Base-by-base conservation (phyloP, 2,113 vertebrate species). In the Ellobius talpinus region DNA sequence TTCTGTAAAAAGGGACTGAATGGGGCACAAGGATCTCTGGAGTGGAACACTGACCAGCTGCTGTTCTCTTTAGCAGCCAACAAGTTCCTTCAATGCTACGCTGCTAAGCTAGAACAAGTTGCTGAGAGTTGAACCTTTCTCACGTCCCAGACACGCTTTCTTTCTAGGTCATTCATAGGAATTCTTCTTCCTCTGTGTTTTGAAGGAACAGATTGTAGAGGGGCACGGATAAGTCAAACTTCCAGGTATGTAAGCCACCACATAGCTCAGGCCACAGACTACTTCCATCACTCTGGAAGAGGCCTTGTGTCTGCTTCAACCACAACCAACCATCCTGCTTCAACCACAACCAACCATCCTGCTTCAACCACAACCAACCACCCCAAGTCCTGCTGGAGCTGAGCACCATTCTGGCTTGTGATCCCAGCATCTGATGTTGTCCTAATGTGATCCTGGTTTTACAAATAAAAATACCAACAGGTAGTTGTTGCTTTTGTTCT, bases 1-100 rank as follows among this genome's bases (percentile, higher is more conserved):
- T 26, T 88, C 89, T 19, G 65, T 70, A 85, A 90, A 96, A 96
- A 90, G 86, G 89, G 85, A 92, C 78, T 92, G 55, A 42, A 92
- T 65, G 14, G 42, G 97, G 87, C 91, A 86, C 12, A 70, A 42
- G 76, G 33, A 17, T 66, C n/a, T 2, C 4, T 50, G 39, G 73
- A 77, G 55, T 2, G 0, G 79, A 79, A 85, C 65, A 88, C 3
- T 0, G 42, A 78, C 26, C 81, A 93, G 17, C 58, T 55, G 94
- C 66, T 0, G 0, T 14, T 87, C 45, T 14, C 45, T 39, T 50
- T 2, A n/a, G 31, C 21, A 58, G 58, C 19, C 58, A 21, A 58
- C 58, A 58, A 58, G 58, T 19, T 58, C 0, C 58, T 58, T 2
- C 58, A 21, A 26, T 65, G 8, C 16, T 16, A 39, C 4, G 16